Percentiles rank a stretch among this genome's conserved stretches.
These are phyloP conservation scores for Protomyctophum bolini DNA, from an alignment of 2,113 vertebrate species.

Conservation along the genomic window DNA sequence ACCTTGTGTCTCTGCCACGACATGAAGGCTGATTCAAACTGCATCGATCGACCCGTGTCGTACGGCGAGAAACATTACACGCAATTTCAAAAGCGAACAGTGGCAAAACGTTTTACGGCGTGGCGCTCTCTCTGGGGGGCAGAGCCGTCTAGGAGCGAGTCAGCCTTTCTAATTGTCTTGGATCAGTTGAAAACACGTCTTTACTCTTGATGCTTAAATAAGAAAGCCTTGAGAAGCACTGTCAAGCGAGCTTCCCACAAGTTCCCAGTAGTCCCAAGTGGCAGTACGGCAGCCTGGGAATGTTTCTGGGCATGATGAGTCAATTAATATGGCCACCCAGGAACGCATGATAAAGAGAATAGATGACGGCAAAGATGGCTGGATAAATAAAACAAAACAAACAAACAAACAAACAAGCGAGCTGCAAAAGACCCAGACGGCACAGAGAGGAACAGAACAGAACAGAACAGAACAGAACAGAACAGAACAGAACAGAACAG, in stretches of 20 bases:
- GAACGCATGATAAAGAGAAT: conserved; percentile 32
- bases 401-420: conserved; percentile 27
- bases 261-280: conserved; percentile 38
- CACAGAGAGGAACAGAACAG: conserved; percentile 16
- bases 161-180: too few species aligned
- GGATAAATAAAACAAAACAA: conserved; percentile 13
- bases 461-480: neutral
- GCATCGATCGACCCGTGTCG: too few species aligned
- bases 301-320: too few species aligned
- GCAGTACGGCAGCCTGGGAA: neutral
- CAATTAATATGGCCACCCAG: too few species aligned
- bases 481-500: conserved; percentile 34
- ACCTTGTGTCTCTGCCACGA: conserved; percentile 5
- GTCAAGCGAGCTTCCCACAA: conserved; percentile 22
- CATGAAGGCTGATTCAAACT: too few species aligned
- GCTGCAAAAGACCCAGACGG: neutral
- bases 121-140: too few species aligned
- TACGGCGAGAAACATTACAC: too few species aligned
- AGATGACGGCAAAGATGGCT: conserved; percentile 36
- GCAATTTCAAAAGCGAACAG: too few species aligned
- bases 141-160: too few species aligned
- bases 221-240: neutral
- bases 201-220: too few species aligned
- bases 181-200: too few species aligned
- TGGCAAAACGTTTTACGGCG: too few species aligned